Evolutionary conservation across 2,888 invertebrate genomes (phyloP), one percentile per base, ranked within the genome.

Genomic region (Campoplex nolae): DNA sequence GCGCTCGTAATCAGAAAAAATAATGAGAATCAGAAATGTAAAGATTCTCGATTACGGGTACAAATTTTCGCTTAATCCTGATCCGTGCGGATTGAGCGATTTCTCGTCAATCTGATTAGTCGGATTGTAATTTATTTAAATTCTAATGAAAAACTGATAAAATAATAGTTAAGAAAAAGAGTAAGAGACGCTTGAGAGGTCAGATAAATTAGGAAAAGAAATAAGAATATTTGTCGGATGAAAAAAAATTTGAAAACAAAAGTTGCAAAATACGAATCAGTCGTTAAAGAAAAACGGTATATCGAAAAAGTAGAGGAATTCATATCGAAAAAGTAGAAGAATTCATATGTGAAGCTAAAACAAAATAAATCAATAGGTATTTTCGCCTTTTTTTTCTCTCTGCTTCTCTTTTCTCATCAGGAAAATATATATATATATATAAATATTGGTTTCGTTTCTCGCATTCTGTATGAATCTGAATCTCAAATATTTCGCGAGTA

Each of bases 401-500:
- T 6, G 23, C 38, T 42, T 28, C 28, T 38, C 16, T 1, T 38
- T 56, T 42, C 68, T 77, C 70, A 32, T 62, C 51, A 23, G 32
- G 35, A 0, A 0, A 38, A 70, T 70, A 88, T 83, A 23, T 23
- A 23, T 23, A 23, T 23, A 23, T 23, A 23, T 23, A 23, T 23
- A 23, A 23, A 70, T 68, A 87, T 85, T 81, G 83, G n/a, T 82
- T 79, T 71, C 45, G 65, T 77, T 58, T 58, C 42, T 76, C 65
- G 18, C 11, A 18, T 11, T 6, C 16, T 48, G 71, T 28, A 75
- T 65, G 67, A 67, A 83, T 87, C 74, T 74, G 75, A 87, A 87
- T 85, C 77, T 78, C 62, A 74, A 80, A 86, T 84, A 80, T 83
- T 58, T 84, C 65, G 35, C 77, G 42, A 74, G 8, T 67, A 48